Evolutionary conservation across 2,888 invertebrate genomes (phyloP), one percentile per base, ranked within the genome.

Genomic region (Podotricha telesiphe): DNA sequence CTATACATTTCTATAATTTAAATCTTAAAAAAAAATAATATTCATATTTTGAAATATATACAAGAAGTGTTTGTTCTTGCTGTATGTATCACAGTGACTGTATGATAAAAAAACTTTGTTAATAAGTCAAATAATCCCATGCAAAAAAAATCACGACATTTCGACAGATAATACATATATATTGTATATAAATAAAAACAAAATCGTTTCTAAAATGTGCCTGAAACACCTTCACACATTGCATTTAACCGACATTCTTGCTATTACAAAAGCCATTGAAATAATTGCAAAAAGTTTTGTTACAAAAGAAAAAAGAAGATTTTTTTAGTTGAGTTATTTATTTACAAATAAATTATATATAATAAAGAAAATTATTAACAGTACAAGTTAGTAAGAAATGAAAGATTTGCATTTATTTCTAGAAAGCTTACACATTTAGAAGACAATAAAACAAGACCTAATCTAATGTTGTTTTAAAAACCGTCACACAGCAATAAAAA

Each of bases 171-270:
- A 28, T 28, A 28, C 2, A 28, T 28, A 37, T 8, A 10, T 37
- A 37, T n/a, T n/a, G n/a, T 10, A 40, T 45, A 20, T 10, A 56
- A 66, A 63, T 48, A 56, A 45, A 53, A 62, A 55, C 50, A 19
- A 20, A 20, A n/a, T n/a, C n/a, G n/a, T 70, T 28, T 71, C 68
- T 69, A 77, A 48, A 67, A 11, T 63, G 70, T 65, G 67, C 68
- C 74, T 58, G 8, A n/a, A 56, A 66, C 61, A 62, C 62, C 45
- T 42, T 20, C 63, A 75, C 61, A 71, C 63, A 63, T 73, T 73
- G 72, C 71, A 72, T 70, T 45, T 59, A n/a, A 59, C 22, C 74
- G 70, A 72, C 78, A 76, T 70, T 75, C 76, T 79, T 73, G 67
- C 71, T 70, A 64, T 73, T 19, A 45, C 67, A 55, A 67, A 61